Evolutionary conservation across 2,888 invertebrate genomes (phyloP).

Genomic region (Erynnis tages): DNA sequence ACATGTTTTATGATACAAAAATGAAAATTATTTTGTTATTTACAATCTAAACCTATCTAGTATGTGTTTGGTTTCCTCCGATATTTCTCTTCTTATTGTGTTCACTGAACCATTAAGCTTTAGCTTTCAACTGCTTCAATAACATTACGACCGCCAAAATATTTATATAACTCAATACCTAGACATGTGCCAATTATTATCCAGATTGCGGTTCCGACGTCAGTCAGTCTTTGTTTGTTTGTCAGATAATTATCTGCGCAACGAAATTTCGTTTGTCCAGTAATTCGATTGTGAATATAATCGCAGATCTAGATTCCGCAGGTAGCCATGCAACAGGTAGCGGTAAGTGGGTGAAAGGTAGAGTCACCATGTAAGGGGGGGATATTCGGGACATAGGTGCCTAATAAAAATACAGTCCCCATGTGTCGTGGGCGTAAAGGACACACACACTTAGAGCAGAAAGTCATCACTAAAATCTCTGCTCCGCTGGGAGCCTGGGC

Average conservation of each 20-base stretch:
- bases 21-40: no score
- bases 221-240: conserved; percentile 25
- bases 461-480: no score
- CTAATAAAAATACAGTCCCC: no score
- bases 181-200: conserved; percentile 23
- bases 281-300: conserved; percentile 28
- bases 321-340: conserved; percentile 37
- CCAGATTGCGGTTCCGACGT: conserved; percentile 10
- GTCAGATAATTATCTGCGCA: conserved; percentile 27
- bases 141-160: conserved; percentile 19
- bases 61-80: no score
- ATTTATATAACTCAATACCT: conserved; percentile 20
- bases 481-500: no score
- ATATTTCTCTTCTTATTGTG: no score
- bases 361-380: conserved; percentile 33
- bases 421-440: no score
- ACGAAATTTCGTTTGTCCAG: conserved; percentile 26
- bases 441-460: no score
- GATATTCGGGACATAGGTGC: not conserved
- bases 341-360: conserved; percentile 43
- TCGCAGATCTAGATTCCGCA: conserved; percentile 36
- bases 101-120: no score
- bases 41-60: no score
- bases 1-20: no score
- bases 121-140: not conserved